These are phyloP conservation scores for Vanessa cardui DNA, from an alignment of 2,888 invertebrate genomes.

Conservation along the genomic window DNA sequence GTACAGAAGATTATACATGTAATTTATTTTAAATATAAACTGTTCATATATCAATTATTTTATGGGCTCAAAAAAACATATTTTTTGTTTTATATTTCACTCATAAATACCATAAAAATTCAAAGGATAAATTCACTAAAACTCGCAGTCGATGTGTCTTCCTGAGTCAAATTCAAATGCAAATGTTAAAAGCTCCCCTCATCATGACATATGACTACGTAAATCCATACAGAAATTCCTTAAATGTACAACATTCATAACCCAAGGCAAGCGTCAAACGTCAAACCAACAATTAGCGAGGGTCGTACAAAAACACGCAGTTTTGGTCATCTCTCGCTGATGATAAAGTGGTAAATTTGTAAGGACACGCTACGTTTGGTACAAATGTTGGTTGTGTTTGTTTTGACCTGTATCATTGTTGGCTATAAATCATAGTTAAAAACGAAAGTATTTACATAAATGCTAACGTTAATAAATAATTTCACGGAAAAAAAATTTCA, in stretches of 20 bases:
- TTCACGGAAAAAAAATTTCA: background rate
- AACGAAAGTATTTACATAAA: background rate
- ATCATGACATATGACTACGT: constrained; percentile 6
- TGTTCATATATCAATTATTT: too few relatives aligned
- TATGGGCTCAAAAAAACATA: too few relatives aligned
- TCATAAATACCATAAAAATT: too few relatives aligned
- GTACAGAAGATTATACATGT: too few relatives aligned
- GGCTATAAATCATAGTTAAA: background rate
- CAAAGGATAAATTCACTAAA: too few relatives aligned
- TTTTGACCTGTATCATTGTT: background rate
- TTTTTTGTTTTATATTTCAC: too few relatives aligned
- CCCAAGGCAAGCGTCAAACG: constrained; percentile 29
- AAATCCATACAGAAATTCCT: constrained; percentile 9
- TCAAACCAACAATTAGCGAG: constrained; percentile 54
- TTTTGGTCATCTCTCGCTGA: constrained; percentile 60
- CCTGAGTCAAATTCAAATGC: background rate
- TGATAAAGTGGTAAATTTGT: constrained; percentile 68
- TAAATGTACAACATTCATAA: constrained; percentile 28
- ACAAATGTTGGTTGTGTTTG: constrained; percentile 14
- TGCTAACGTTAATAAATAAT: background rate
- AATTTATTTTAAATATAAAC: too few relatives aligned
- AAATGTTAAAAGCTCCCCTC: background rate
- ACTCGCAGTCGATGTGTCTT: background rate
- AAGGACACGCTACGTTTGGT: constrained; percentile 38
- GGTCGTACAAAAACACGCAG: constrained; percentile 57